Base-by-base conservation (phyloP, 1,140 invertebrate genomes). In the Probaryconus sp. region DNA sequence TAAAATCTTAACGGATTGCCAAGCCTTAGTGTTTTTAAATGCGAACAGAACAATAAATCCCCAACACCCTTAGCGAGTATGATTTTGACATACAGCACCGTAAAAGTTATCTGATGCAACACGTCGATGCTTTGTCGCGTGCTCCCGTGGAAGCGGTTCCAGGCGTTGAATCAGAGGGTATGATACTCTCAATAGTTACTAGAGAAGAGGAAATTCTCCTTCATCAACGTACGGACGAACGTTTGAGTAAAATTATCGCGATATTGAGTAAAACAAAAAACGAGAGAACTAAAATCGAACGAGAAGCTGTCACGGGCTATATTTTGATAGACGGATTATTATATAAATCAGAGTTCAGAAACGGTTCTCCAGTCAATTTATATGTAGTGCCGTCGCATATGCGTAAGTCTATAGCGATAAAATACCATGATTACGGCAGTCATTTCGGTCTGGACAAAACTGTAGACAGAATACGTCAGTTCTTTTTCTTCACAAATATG, bases 401-500 rank as follows among this genome's bases (percentile, higher is more conserved):
- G 31, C 10, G 48, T 1, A 51, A 51, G 17, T 20, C 31, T 1
- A 7, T 51, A 6, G 35, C 48, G 9, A 51, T 51, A 4, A 35
- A 24, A 13, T 51, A 37, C 7, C 48, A 37, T 20, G 17, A 51
- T 14, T 37, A 37, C n/a, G 20, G 31, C 13, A 51, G 48, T 38
- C 30, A 51, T 18, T 26, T 51, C 2, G 31, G 48, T 2, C 1
- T 51, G 5, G 48, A 51, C 9, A 42, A 55, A 13, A 40, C 38
- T 2, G 24, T 42, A 5, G n/a, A 38, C 2, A 11, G 7, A 7
- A 11, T 60, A 5, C 37, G 56, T 30, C 42, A 51, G n/a, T 9
- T 42, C 14, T 75, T 58, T 10, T 70, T 53, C 28, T 76, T 76
- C 31, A 58, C 48, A 10, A 40, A 26, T 13, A 51, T 53, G 45